Evolutionary conservation across 2,113 vertebrate species (phyloP).

Genomic region (Grammomys dolichurus): DNA sequence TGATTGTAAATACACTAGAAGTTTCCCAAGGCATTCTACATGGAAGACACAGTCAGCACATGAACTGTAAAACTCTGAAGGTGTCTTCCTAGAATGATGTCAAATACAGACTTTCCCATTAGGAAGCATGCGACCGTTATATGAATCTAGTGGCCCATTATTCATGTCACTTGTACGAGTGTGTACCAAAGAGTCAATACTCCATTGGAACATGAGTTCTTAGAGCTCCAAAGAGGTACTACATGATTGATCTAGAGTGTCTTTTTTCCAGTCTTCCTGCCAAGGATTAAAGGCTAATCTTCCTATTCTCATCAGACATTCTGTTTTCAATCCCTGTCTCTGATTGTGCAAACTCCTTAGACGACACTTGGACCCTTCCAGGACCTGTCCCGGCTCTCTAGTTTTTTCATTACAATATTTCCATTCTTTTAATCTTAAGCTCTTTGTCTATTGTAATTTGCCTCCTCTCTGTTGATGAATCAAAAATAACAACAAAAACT

Average conservation of each 20-base stretch:
- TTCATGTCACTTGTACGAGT: neutral
- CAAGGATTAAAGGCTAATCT: neutral
- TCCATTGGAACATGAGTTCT: neutral
- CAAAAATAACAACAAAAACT: neutral
- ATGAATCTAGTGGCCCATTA: neutral
- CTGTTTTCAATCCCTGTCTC: neutral
- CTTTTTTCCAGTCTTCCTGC: neutral
- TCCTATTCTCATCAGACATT: neutral
- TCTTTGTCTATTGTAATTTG: neutral
- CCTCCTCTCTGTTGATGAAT: neutral
- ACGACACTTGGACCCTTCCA: neutral
- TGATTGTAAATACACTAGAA: slow-evolving; percentile 50
- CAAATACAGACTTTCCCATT: neutral
- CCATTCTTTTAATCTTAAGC: neutral
- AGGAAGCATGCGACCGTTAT: slow-evolving; percentile 11
- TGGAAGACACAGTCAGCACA: slow-evolving; percentile 36
- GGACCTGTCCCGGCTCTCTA: neutral
- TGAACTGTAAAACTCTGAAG: slow-evolving; percentile 27
- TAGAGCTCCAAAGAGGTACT: neutral
- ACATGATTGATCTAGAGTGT: neutral
- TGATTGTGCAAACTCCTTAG: neutral
- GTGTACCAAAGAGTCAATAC: neutral
- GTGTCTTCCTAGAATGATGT: slow-evolving; percentile 6
- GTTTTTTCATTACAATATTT: neutral
- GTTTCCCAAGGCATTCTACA: slow-evolving; percentile 41